Evolutionary conservation across 2,888 invertebrate species (phyloP), one percentile per base, ranked within the genome.

Genomic region (Spilosoma lubricipeda): DNA sequence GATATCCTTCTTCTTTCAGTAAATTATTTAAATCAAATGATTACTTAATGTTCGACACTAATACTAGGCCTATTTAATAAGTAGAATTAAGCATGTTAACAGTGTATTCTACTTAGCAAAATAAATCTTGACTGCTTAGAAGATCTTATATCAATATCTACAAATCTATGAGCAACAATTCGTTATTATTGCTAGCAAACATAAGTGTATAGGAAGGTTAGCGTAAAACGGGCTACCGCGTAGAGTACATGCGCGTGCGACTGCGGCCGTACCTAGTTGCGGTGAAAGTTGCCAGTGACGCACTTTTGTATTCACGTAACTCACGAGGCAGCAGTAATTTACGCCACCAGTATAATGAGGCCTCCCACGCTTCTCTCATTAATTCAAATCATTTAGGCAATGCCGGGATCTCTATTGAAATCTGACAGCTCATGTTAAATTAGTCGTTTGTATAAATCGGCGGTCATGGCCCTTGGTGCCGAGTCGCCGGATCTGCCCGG

Each of bases 231-330:
- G 83, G 87, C 86, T 87, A 78, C 81, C 75, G 78, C 82, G 80
- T 78, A 76, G 74, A 63, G 75, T 79, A 73, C 75, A 75, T 86
- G 90, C 85, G 87, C 86, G 82, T 82, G 84, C 83, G 85, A 82
- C 87, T 82, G 64, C 52, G 68, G 75, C 65, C 65, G 69, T 85
- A 80, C 82, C 86, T 86, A 84, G 84, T 74, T 84, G 86, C 82
- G 94, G 95, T 93, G 95, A 95, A 95, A 95, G 95, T 95, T 94
- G 92, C 87, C 88, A 84, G 91, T 93, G 94, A 95, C 94, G 95
- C 92, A 93, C 92, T 91, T 91, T 91, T 92, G 92, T 93, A 91
- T 92, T 90, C 92, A 92, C 90, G 89, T 90, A 90, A 89, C 90
- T 87, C 89, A 88, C 89, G 86, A 85, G 87, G 82, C 85, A 86